phyloP scores from a whole-genome alignment of 2,888 invertebrate genomes.

The Drosophila monieri region DNA sequence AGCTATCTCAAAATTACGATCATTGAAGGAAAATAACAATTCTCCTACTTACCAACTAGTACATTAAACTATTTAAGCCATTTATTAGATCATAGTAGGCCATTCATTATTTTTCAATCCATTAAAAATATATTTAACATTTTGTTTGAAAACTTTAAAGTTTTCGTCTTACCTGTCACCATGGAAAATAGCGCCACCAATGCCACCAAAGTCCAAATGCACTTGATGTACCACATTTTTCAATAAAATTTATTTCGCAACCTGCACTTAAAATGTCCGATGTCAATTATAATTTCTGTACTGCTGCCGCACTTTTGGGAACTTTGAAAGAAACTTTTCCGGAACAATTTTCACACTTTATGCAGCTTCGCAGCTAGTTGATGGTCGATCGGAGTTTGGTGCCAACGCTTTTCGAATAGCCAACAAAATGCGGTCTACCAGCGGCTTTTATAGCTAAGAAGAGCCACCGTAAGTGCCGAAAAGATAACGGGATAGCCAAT shows the following conservation, averaged over 20 bases:
- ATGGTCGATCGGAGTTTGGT: slow-evolving; percentile 45
- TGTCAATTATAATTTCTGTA: slow-evolving; percentile 33
- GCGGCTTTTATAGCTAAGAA: slow-evolving; percentile 78
- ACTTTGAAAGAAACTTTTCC: slow-evolving; percentile 15
- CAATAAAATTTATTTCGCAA: slow-evolving; percentile 8
- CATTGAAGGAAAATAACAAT: no score
- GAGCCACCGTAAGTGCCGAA: slow-evolving; percentile 25
- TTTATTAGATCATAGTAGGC: no score
- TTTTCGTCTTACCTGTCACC: slow-evolving; percentile 65
- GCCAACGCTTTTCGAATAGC: slow-evolving; percentile 67
- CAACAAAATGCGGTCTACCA: slow-evolving; percentile 67
- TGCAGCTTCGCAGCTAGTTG: slow-evolving; percentile 29
- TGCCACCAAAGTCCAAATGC: slow-evolving; percentile 61
- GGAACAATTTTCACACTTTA: slow-evolving; percentile 26
- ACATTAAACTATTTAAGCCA: no score
- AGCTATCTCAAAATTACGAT: no score
- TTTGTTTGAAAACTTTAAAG: not conserved
- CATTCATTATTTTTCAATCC: no score
- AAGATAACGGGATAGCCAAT: slow-evolving; percentile 68
- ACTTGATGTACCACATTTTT: slow-evolving; percentile 66
- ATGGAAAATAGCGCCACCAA: slow-evolving; percentile 62
- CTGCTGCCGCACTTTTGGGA: slow-evolving; percentile 18
- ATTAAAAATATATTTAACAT: no score
- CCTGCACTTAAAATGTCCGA: slow-evolving; percentile 31
- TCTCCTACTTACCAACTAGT: no score